Base-by-base conservation (phyloP, 2,888 invertebrate species). In the Melanotus villosus region DNA sequence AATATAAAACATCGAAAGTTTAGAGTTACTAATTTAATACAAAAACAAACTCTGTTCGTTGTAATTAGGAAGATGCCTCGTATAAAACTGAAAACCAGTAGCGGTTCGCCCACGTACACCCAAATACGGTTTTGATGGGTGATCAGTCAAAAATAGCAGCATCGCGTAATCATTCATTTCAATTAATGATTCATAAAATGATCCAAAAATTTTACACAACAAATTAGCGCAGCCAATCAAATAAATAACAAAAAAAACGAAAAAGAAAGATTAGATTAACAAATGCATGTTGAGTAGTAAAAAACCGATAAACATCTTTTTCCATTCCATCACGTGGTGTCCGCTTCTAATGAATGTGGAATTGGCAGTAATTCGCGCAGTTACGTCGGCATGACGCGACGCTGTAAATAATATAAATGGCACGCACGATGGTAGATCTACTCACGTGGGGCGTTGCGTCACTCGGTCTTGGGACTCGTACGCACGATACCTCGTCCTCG, bases 401-500 rank as follows among this genome's bases (percentile, higher is more conserved):
- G 62, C 57, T 19, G 58, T 65, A 68, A 50, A 64, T 58, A 68
- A 64, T 65, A 65, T 52, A 68, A 68, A 68, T 68, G 64, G 68
- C 45, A 57, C 57, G 62, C 63, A 62, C 56, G 63, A 38, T 47
- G 38, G 68, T 56, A 23, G 58, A 57, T 43, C 26, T 41, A 58
- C 64, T 63, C 68, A 68, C 68, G 68, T 68, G 63, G 64, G 54
- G 41, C 57, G 68, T 59, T 68, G 68, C 64, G 68, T 68, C 68
- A 68, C 47, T 26, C 23, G 58, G 47, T 64, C 58, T 68, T 57
- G 63, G 67, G 62, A 45, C 30, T 56, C 58, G 68, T 68, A 68
- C 68, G 64, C 54, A 65, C 52, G 59, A 45, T 56, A 34, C 47
- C 47, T 30, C 26, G 45, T 54, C 52, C 41, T 54, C 63, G 38